Evolutionary conservation across 2,888 invertebrate genomes (phyloP), one percentile per base, ranked within the genome.

Genomic region (Heterodera filipjevi): DNA sequence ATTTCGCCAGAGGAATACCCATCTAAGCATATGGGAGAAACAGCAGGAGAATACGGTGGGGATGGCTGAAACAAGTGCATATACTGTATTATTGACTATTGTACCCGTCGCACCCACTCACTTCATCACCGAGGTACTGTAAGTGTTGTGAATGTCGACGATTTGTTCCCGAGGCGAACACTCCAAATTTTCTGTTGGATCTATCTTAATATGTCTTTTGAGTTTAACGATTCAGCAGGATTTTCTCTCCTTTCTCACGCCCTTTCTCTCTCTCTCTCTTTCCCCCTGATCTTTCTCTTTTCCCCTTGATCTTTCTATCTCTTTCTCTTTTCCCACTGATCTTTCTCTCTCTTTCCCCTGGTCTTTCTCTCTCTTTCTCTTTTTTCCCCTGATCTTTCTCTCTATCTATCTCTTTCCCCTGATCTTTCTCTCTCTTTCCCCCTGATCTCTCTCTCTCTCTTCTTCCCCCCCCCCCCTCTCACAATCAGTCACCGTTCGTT

Each of bases 31-130:
- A 68, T 35, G 3, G 68, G 68, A 22, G 68, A 68, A 6, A 35
- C 33, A 30, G 68, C 68, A 10, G 68, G 68, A 16, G 68, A 68
- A 68, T 68, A 68, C 33, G 68, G 68, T 35, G 68, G 68, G 19
- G 68, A 66, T 10, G 35, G 6, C 66, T 66, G 33, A 32, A 22
- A 16, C 30, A 32, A 66, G 2, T n/a, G 27, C 8, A 19, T 6
- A 66, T 66, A 49, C 49, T 14, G 49, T 49, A 49, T 3, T 49
- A n/a, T n/a, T n/a, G n/a, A n/a, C n/a, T n/a, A n/a, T n/a, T n/a
- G n/a, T n/a, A n/a, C n/a, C n/a, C n/a, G n/a, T n/a, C n/a, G n/a
- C n/a, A n/a, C n/a, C n/a, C 53, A 53, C 59, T n/a, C 27, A 59
- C 59, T 59, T 59, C 59, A 27, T 59, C 59, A 2, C 59, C 59